These are phyloP conservation scores for Clanis bilineata DNA, from an alignment of 2,888 invertebrate species.

Conservation along the genomic window DNA sequence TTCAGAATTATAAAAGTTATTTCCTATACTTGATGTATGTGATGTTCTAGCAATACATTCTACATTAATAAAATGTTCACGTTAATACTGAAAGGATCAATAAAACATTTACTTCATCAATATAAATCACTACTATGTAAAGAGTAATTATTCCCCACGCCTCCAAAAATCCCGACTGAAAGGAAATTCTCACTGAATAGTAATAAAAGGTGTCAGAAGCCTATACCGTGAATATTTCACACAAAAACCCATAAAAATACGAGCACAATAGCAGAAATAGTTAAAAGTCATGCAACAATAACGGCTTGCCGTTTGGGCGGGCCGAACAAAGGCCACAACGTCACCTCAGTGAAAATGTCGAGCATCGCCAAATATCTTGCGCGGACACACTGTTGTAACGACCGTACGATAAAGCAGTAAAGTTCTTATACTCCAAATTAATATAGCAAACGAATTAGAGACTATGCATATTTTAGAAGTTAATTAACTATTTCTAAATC, in stretches of 20 bases:
- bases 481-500: too few relatives aligned
- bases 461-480: too few relatives aligned
- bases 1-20: too few relatives aligned
- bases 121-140: background rate
- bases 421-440: too few relatives aligned
- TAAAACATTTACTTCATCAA: background rate
- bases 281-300: conserved; percentile 55
- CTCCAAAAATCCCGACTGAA: background rate
- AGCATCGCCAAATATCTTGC: conserved; percentile 55
- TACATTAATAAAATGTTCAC: too few relatives aligned
- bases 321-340: conserved; percentile 51
- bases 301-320: conserved; percentile 51
- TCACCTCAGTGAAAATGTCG: conserved; percentile 47
- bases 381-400: conserved; percentile 32
- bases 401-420: background rate
- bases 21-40: too few relatives aligned
- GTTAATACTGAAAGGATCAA: too few relatives aligned
- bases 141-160: background rate
- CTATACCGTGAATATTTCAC: conserved; percentile 26
- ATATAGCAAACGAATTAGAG: too few relatives aligned
- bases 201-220: conserved; percentile 30
- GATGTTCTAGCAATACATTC: too few relatives aligned
- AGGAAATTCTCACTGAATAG: conserved; percentile 18
- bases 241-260: conserved; percentile 41
- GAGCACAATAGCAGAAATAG: conserved; percentile 45